Evolutionary conservation across 2,888 invertebrate species (phyloP), one percentile per base, ranked within the genome.

Genomic region (Loripinus fragilis): DNA sequence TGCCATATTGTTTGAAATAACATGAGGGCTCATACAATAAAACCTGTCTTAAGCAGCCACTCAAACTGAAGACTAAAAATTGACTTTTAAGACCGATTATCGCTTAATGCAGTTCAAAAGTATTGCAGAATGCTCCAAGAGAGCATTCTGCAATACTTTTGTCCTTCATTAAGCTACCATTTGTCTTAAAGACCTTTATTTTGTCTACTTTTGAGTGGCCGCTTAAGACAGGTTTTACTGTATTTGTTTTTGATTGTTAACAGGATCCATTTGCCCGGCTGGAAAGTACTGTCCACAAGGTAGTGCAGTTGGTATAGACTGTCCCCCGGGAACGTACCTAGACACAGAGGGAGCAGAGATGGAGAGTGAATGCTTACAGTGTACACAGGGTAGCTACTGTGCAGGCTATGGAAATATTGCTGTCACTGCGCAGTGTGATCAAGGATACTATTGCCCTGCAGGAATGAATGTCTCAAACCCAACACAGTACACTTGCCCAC

Each of bases 251-350:
- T 68, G n/a, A 20, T 71, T 42, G 15, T 30, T 50, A 76, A 15
- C 81, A 90, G 90, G 90, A 83, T 87, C 88, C 75, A 78, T 87
- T 0, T 91, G 91, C 69, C 87, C 88, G n/a, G 78, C 83, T 48
- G 91, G 91, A 68, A 85, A 89, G 60, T 91, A 84, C 82, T 91
- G 91, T 75, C 85, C 83, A 10, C 72, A 41, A 17, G 90, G 90
- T 12, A 91, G 90, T 55, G 23, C 87, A 2, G 86, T 78, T 50
- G 92, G 92, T 1, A 86, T 87, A 2, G 80, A 83, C 55, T 93
- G 93, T 78, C 92, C 91, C 20, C 92, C 91, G 10, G 91, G 91
- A 2, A 92, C 92, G 0, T 92, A 87, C 83, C 85, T 90, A 52
- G 88, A 89, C 74, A 87, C 89, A n/a, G 92, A 91, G 0, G 90